Evolutionary conservation across 2,113 vertebrate genomes (phyloP).

Genomic region (Plecotus auritus): DNA sequence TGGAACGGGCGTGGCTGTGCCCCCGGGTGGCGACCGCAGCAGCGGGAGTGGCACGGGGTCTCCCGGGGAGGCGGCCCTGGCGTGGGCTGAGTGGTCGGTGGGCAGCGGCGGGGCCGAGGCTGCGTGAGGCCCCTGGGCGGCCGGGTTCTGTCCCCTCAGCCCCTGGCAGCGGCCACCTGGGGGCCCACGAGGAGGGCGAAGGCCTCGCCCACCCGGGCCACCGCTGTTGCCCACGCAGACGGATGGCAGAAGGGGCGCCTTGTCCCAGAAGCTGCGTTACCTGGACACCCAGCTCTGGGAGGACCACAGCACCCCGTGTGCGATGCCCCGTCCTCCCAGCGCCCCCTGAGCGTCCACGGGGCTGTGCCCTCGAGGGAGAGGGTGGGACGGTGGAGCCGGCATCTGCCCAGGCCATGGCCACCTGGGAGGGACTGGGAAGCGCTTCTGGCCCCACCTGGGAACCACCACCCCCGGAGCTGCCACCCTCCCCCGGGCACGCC

Average conservation of each 20-base stretch:
- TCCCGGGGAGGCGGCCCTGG: no score
- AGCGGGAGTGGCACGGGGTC: not conserved
- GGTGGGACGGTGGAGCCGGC: no score
- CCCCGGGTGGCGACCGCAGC: no score
- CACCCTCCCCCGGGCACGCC: no score
- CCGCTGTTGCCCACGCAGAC: not conserved
- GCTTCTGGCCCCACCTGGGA: no score
- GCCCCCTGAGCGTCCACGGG: no score
- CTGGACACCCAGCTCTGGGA: rapidly evolving
- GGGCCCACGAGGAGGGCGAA: not conserved
- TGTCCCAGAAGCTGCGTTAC: not conserved
- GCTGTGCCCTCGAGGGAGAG: no score
- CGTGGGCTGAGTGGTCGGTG: not conserved
- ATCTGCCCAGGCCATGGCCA: no score
- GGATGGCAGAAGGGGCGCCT: not conserved
- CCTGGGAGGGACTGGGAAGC: no score
- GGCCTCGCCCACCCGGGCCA: not conserved
- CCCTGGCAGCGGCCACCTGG: not conserved
- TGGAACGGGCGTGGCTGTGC: not conserved
- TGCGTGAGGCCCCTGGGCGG: no score
- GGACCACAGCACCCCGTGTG: rapidly evolving
- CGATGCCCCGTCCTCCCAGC: not conserved
- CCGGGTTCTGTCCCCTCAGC: not conserved
- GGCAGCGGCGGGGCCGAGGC: not conserved
- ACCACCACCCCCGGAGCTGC: no score